phyloP scores from a whole-genome alignment of 2,888 invertebrate genomes.

The Stenodema calcarata region DNA sequence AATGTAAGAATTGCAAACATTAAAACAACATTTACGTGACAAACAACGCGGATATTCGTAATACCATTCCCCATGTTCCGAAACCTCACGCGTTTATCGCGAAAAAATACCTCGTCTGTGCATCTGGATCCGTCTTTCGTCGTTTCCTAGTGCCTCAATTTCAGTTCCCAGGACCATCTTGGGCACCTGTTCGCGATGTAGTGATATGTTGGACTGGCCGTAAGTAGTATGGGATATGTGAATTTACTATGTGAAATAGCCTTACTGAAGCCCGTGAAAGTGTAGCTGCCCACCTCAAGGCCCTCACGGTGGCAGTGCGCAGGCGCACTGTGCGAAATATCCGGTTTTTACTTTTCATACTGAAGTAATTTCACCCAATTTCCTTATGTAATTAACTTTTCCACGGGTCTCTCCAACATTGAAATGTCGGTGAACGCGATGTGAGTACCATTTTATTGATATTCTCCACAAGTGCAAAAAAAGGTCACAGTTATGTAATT shows the following conservation, averaged over 20 bases:
- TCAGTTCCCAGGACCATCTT: neutral
- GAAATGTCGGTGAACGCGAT: neutral
- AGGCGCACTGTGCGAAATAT: conserved; percentile 57
- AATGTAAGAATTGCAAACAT: conserved; percentile 78
- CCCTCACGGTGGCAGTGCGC: conserved; percentile 59
- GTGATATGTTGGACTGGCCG: conserved; percentile 6
- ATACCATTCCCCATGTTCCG: conserved; percentile 8
- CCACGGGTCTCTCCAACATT: neutral
- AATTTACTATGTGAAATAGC: conserved; percentile 58
- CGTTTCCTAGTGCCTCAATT: neutral
- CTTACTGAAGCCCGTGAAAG: conserved; percentile 58
- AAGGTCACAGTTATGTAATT: conserved; percentile 10
- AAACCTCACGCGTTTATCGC: conserved; percentile 35
- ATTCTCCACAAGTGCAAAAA: neutral
- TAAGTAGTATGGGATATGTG: conserved; percentile 37
- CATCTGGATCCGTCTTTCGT: conserved; percentile 10
- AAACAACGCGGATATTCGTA: neutral
- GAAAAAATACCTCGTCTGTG: conserved; percentile 22
- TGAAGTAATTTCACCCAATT: conserved; percentile 26
- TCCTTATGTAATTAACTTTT: neutral
- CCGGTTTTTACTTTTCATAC: conserved; percentile 51
- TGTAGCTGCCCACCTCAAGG: conserved; percentile 58
- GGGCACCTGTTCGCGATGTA: neutral
- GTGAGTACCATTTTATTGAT: neutral
- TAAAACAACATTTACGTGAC: neutral